Percentiles rank a stretch among this genome's conserved stretches.
Evolutionary conservation across 2,113 vertebrate species (phyloP).

Genomic region (Xiphorhynchus elegans): DNA sequence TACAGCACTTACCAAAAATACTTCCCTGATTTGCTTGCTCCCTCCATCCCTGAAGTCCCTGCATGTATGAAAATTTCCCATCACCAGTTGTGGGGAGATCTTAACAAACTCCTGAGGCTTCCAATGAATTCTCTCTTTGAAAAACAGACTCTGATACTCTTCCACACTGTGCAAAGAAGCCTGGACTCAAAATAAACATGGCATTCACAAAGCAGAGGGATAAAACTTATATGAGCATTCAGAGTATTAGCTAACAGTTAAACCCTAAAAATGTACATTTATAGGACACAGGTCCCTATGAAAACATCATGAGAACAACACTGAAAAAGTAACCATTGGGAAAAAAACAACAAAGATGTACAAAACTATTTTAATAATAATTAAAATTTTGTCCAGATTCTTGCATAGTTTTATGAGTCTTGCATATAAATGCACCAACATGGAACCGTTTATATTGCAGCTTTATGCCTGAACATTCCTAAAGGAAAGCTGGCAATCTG

Average conservation of each 20-base stretch:
- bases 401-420: neutral
- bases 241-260: neutral
- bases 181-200: neutral
- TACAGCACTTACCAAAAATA: neutral
- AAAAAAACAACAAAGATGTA: neutral
- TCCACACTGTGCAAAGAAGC: neutral
- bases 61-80: neutral
- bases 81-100: neutral
- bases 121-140: neutral
- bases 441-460: neutral
- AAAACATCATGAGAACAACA: neutral
- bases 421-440: neutral
- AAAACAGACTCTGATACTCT: neutral
- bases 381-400: neutral
- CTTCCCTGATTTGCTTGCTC: neutral
- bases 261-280: neutral
- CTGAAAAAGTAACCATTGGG: neutral
- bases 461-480: neutral
- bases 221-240: neutral
- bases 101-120: neutral
- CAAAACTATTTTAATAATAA: neutral
- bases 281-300: fast-evolving
- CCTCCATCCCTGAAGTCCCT: neutral
- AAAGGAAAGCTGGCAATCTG: neutral
- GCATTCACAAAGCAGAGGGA: neutral